These are phyloP conservation scores for Tenthredo distinguenda DNA, from an alignment of 2,888 invertebrate genomes.

Conservation along the genomic window DNA sequence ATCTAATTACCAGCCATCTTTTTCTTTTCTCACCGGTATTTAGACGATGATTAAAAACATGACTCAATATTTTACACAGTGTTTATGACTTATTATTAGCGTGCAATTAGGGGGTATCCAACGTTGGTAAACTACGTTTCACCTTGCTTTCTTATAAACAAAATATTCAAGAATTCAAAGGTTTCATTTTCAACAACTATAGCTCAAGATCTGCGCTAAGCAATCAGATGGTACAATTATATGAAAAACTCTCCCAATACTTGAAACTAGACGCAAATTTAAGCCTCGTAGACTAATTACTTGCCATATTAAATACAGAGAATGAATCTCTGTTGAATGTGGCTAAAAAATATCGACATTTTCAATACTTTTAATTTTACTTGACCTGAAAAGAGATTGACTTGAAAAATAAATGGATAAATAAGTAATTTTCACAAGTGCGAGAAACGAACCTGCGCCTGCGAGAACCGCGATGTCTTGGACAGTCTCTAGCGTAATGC, in stretches of 20 bases:
- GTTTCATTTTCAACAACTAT: background rate
- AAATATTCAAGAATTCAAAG: constrained; percentile 6
- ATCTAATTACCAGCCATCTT: background rate
- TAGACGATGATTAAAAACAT: background rate
- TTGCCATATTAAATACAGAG: background rate
- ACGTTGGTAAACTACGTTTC: background rate
- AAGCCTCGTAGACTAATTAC: background rate
- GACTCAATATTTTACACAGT: background rate
- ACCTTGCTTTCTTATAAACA: background rate
- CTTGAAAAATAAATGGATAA: background rate
- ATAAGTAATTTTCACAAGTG: background rate
- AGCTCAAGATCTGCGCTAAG: background rate
- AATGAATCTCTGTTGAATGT: constrained; percentile 14
- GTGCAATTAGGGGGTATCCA: constrained; percentile 2
- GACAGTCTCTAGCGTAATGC: constrained; percentile 95
- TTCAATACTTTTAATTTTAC: background rate
- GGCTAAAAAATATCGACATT: background rate
- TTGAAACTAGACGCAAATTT: background rate
- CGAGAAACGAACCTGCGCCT: constrained; percentile 70
- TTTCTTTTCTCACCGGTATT: background rate
- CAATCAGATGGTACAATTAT: background rate
- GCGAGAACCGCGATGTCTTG: constrained; percentile 82
- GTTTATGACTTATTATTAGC: background rate
- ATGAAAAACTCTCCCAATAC: background rate
- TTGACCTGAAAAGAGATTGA: constrained; percentile 16